These are phyloP conservation scores for Cybosia mesomella DNA, from an alignment of 2,888 invertebrate genomes.

Conservation along the genomic window DNA sequence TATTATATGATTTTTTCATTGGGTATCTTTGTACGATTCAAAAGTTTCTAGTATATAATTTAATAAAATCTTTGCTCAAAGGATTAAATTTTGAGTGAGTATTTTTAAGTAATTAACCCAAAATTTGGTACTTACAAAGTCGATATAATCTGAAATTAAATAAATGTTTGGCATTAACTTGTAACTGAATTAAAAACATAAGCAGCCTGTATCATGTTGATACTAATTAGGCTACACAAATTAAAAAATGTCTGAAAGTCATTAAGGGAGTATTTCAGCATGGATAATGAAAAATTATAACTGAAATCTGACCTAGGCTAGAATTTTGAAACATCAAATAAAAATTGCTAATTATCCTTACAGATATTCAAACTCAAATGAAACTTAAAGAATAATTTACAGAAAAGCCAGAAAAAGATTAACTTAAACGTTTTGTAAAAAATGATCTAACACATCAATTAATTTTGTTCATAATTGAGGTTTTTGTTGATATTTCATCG, in stretches of 20 bases:
- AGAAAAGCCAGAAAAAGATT: conserved; percentile 28
- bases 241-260: no score
- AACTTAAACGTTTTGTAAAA: conserved; percentile 22
- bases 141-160: no score
- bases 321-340: background rate
- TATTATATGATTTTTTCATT: no score
- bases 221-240: background rate
- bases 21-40: no score
- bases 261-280: background rate
- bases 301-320: background rate
- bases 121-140: no score
- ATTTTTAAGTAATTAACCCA: no score
- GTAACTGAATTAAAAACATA: background rate
- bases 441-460: conserved; percentile 11
- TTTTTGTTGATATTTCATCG: conserved; percentile 8
- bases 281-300: background rate
- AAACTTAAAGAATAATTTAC: conserved; percentile 31
- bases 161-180: no score
- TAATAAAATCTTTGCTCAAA: no score
- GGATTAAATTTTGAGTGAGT: no score
- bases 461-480: background rate
- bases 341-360: conserved; percentile 18
- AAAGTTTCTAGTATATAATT: no score
- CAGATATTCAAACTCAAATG: conserved; percentile 34
- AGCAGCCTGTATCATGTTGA: background rate